Base-by-base conservation (phyloP, 2,797 vertebrate species). In the Philypnodon macrostomus region DNA sequence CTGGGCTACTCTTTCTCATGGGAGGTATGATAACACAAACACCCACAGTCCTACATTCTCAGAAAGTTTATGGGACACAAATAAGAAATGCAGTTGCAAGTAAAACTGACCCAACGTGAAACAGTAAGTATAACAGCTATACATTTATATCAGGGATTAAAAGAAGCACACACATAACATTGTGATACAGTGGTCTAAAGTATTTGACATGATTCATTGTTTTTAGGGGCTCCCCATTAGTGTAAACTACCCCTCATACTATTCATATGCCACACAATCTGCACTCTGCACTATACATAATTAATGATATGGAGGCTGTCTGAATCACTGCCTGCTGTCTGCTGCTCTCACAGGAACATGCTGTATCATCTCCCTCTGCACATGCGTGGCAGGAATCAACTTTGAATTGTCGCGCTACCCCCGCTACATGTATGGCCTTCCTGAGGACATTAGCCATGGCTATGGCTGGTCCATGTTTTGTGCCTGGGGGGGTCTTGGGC, bases 401-500 rank as follows among this genome's bases (percentile, higher is more conserved):
- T 95, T 96, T 36, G 94, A 96, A 87, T 65, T 96, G 13, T 95
- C 94, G 7, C 92, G 94, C 74, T 94, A 93, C 56, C 94, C 94
- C 2, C 94, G 93, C 78, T 90, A 92, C 47, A 90, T 96, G 83
- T 95, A 95, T 6, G 92, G 93, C 77, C 90, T 96, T 63, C 94
- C 94, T 0, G 94, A 95, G 83, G 94, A 95, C 88, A 94, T 96
- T 90, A 94, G 94, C 84, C 94, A 96, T 67, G 94, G 94, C 81
- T 96, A 96, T 77, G 94, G 94, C 83, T 96, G 94, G 94, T 96
- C 94, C 85, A 96, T 96, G 94, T 96, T 96, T 83, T 96, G 94
- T 87, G 94, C 94, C 80, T 96, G 94, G 94, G 94, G 94, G 0
- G 94, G 94, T 37, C 86, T 96, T 29, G 94, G 94, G 54, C 93